phyloP scores from a whole-genome alignment of 2,888 invertebrate species.

The Perizoma flavofasciatum region DNA sequence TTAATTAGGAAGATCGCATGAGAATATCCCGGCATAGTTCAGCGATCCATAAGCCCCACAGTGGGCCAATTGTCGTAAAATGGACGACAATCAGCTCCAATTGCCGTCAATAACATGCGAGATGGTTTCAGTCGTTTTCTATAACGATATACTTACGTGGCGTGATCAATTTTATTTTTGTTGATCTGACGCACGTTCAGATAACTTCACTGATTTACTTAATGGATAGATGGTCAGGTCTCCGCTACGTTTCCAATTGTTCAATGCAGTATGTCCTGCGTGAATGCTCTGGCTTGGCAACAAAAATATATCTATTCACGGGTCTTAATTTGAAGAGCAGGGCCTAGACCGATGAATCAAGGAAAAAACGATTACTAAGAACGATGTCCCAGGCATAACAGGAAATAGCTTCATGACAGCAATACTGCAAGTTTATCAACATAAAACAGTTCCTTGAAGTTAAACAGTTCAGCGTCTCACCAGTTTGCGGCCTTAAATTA shows the following conservation, averaged over 20 bases:
- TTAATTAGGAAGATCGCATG: constrained; percentile 70
- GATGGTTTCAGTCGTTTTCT: constrained; percentile 48
- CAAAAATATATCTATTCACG: too few relatives aligned
- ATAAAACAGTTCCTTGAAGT: constrained; percentile 6
- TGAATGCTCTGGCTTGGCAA: too few relatives aligned
- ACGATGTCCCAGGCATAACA: not conserved
- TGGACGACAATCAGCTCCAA: constrained; percentile 77
- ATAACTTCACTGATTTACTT: constrained; percentile 15
- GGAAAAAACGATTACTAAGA: not conserved
- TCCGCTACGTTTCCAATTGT: constrained; percentile 10
- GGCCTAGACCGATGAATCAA: too few relatives aligned
- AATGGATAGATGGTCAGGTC: constrained; percentile 9
- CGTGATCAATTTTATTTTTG: constrained; percentile 31
- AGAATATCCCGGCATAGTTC: constrained; percentile 70
- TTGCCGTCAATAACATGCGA: constrained; percentile 74
- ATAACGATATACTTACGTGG: constrained; percentile 28
- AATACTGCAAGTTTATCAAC: constrained; percentile 12
- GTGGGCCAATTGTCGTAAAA: constrained; percentile 74
- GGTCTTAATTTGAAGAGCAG: too few relatives aligned
- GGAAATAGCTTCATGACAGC: constrained; percentile 2
- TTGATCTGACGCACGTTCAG: constrained; percentile 25
- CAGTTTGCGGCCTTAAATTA: too few relatives aligned
- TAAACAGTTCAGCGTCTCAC: not conserved
- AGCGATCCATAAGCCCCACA: constrained; percentile 55
- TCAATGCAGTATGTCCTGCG: too few relatives aligned